A percentile compares a stretch with the other conserved stretches of the same genome.
Conservation (phyloP, 1,140 invertebrate genomes). For the Drosophila mojavensis region DNA sequence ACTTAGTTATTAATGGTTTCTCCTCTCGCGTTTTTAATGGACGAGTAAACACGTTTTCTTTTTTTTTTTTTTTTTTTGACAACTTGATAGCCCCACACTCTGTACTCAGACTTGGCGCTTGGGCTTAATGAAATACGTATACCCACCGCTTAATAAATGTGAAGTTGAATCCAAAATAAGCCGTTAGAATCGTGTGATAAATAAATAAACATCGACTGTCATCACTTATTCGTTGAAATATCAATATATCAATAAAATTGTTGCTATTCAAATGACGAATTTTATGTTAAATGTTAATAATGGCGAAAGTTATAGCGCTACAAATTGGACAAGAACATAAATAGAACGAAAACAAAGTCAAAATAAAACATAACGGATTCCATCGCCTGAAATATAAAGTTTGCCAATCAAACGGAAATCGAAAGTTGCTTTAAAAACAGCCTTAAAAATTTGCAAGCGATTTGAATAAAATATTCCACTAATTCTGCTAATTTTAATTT, state of each 20-base stretch:
- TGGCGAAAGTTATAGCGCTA: constrained; percentile 13
- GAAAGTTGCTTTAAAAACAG: neutral
- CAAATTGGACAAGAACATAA: constrained; percentile 28
- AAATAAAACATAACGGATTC: neutral
- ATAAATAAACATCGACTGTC: constrained; percentile 6
- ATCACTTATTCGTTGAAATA: neutral
- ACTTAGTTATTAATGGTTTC: constrained; percentile 69
- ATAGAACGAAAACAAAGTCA: neutral
- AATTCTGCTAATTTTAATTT: neutral
- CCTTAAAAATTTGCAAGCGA: neutral
- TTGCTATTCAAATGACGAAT: constrained; percentile 1
- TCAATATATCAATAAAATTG: constrained; percentile 16
- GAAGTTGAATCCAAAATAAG: constrained; percentile 23
- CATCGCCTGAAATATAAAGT: neutral
- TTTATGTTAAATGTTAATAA: constrained; percentile 20
- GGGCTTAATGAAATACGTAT: constrained; percentile 35
- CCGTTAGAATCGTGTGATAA: constrained; percentile 37
- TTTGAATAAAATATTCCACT: neutral
- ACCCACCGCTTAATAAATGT: no score
- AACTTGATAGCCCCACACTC: constrained; percentile 17
- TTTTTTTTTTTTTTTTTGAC: constrained; percentile 4
- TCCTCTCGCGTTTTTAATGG: constrained; percentile 29
- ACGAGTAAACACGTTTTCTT: constrained; percentile 60
- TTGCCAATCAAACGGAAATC: neutral
- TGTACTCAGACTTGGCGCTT: neutral